A percentile compares a stretch with the other conserved stretches of the same genome.
Conservation (phyloP, 2,888 invertebrate species). For the Apomyelois bistriatella region DNA sequence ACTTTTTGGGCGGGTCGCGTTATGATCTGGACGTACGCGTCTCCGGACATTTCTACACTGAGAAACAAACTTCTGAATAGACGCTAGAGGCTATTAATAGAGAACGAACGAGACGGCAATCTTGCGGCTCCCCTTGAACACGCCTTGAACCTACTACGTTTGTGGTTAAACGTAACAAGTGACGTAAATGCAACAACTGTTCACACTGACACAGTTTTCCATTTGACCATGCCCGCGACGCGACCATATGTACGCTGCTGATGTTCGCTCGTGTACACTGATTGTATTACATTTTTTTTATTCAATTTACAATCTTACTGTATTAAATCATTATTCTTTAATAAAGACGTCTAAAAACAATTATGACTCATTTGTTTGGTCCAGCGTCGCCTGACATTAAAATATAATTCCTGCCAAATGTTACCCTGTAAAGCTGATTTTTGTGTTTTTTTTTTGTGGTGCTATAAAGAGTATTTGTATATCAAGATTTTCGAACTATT, state of each 20-base stretch:
- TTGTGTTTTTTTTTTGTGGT: no score
- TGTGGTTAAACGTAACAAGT: conserved; percentile 58
- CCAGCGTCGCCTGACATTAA: no score
- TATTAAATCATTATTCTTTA: no score
- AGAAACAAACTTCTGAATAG: conserved; percentile 70
- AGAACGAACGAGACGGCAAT: conserved; percentile 69
- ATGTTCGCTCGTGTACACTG: conserved; percentile 45
- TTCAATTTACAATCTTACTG: no score
- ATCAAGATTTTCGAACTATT: no score
- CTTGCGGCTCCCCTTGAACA: conserved; percentile 78
- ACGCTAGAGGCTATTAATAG: conserved; percentile 74
- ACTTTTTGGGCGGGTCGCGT: conserved; percentile 48
- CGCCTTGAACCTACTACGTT: conserved; percentile 78
- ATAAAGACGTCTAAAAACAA: no score
- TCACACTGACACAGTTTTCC: conserved; percentile 74
- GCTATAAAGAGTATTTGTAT: no score
- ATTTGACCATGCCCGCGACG: conserved; percentile 67
- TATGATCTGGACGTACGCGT: conserved; percentile 61
- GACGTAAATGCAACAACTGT: conserved; percentile 68
- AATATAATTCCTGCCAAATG: no score
- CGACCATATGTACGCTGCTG: conserved; percentile 63
- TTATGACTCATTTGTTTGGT: no score
- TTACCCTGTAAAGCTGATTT: no score
- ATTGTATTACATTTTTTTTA: conserved; percentile 30
- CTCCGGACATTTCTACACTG: conserved; percentile 76